Evolutionary conservation across 1,140 invertebrate genomes (phyloP).

Genomic region (Drosophila cardini): DNA sequence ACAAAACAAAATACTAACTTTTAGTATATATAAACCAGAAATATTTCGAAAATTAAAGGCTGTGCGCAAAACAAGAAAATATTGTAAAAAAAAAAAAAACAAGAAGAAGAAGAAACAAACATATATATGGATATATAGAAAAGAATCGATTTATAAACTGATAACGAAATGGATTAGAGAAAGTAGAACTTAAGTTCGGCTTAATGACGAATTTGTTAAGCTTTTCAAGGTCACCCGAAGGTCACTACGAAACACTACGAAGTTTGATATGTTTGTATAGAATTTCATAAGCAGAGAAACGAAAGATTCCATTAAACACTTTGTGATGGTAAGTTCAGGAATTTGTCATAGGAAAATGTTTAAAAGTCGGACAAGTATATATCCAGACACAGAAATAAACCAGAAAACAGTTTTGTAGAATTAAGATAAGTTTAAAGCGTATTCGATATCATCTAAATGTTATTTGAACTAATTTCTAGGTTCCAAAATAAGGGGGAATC

Average conservation of each 20-base stretch:
- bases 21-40: conserved; percentile 35
- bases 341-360: conserved; percentile 4
- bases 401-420: background rate
- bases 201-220: conserved; percentile 3
- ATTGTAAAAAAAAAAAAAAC: conserved; percentile 40
- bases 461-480: background rate
- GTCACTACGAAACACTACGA: background rate
- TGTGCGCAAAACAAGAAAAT: conserved; percentile 63
- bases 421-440: background rate
- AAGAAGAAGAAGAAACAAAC: conserved; percentile 33
- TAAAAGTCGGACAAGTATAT: too few species aligned
- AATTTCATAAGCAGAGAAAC: background rate
- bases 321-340: conserved; percentile 31
- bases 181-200: conserved; percentile 7
- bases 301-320: background rate
- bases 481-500: too few species aligned
- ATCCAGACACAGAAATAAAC: background rate
- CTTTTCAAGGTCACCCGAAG: background rate
- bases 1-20: conserved; percentile 20
- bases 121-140: conserved; percentile 46
- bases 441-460: conserved; percentile 1
- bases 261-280: conserved; percentile 24
- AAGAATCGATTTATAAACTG: conserved; percentile 16
- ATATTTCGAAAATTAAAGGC: conserved; percentile 71
- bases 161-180: background rate